A percentile compares a stretch with the other conserved stretches of the same genome.
Conservation (phyloP, 2,888 invertebrate genomes). For the Melolontha melolontha region DNA sequence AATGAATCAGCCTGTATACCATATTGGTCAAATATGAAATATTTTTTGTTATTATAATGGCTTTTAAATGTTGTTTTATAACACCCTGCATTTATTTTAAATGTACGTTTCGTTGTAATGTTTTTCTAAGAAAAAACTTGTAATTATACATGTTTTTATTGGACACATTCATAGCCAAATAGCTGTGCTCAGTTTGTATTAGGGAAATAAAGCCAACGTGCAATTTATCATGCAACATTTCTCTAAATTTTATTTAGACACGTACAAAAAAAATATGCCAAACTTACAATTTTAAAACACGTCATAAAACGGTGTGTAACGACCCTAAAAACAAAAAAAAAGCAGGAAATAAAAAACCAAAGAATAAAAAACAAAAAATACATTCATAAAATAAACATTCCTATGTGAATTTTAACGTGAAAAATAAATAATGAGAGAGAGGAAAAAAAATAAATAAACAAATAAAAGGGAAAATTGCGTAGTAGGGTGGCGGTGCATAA, state of each 20-base stretch:
- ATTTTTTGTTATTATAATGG: too few species aligned
- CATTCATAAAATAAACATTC: slow-evolving; percentile 2
- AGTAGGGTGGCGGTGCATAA: slow-evolving; percentile 7
- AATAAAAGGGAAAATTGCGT: neutral
- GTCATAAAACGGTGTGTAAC: slow-evolving; percentile 54
- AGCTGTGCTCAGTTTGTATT: too few species aligned
- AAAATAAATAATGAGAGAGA: slow-evolving; percentile 5
- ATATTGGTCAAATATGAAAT: too few species aligned
- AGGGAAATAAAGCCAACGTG: neutral
- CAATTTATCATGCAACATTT: too few species aligned
- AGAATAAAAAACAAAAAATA: slow-evolving; percentile 22
- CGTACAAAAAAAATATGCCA: neutral
- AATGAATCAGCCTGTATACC: too few species aligned
- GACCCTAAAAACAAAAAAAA: slow-evolving; percentile 54
- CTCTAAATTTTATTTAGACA: too few species aligned
- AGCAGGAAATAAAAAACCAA: slow-evolving; percentile 39
- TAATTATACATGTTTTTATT: too few species aligned
- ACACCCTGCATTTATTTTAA: too few species aligned
- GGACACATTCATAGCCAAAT: too few species aligned
- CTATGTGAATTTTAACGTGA: neutral
- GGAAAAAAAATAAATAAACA: slow-evolving; percentile 1
- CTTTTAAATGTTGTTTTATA: too few species aligned
- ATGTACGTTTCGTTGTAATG: too few species aligned
- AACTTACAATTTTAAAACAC: slow-evolving; percentile 49
- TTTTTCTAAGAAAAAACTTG: too few species aligned